Evolutionary conservation across 92 coral and sea anemone genomes (phyloP).

Genomic region (Ricordea florida): DNA sequence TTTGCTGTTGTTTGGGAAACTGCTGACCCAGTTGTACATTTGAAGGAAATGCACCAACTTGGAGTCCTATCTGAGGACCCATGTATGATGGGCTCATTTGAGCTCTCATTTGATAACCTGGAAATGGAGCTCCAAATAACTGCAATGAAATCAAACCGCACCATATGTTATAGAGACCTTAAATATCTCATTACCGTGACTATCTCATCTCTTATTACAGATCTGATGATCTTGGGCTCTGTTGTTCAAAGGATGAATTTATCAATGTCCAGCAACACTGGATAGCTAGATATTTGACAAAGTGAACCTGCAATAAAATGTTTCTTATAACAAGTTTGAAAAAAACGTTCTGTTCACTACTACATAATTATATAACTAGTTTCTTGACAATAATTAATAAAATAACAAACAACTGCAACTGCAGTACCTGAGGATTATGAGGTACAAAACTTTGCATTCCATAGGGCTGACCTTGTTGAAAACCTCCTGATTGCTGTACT

Average conservation of each 20-base stretch:
- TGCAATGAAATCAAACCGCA: background rate
- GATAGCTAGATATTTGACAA: too few relatives aligned
- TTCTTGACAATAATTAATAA: too few relatives aligned
- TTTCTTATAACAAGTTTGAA: too few relatives aligned
- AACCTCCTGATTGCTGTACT: constrained; percentile 6
- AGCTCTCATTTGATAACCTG: constrained; percentile 9
- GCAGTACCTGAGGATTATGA: constrained; percentile 17
- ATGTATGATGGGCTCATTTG: constrained; percentile 6
- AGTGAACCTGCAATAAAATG: too few relatives aligned
- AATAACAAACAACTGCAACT: background rate
- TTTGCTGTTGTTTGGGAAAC: constrained; percentile 66
- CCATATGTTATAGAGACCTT: too few relatives aligned
- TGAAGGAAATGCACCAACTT: constrained; percentile 25
- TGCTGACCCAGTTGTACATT: constrained; percentile 53
- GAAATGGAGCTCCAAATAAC: constrained; percentile 20
- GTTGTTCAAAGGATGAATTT: too few relatives aligned
- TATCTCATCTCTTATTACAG: too few relatives aligned
- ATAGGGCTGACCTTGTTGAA: background rate
- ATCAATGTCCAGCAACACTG: too few relatives aligned
- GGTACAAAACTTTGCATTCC: constrained; percentile 5
- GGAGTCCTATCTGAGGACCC: constrained; percentile 8
- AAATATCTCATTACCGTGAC: too few relatives aligned
- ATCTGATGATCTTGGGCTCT: too few relatives aligned
- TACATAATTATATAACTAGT: too few relatives aligned
- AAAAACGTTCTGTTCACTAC: too few relatives aligned